Base-by-base conservation (phyloP, 1,140 invertebrate genomes). In the Aphelinus certus region DNA sequence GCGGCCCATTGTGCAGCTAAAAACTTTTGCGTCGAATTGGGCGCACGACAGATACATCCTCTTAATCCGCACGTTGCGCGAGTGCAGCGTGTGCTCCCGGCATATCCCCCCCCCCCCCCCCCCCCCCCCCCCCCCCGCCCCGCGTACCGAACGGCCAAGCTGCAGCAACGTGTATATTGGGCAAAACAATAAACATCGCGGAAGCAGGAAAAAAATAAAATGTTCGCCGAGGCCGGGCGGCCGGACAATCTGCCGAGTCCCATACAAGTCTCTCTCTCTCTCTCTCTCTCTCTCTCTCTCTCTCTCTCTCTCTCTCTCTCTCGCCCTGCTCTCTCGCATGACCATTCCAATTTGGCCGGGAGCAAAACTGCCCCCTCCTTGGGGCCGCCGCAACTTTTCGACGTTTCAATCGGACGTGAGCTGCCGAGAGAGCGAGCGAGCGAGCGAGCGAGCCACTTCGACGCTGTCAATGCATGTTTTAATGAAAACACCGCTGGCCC, bases 401-500 rank as follows among this genome's bases (percentile, higher is more conserved):
- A 85, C 83, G 79, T 86, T 86, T 85, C 85, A 85, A 86, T 86
- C 84, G 84, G 85, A 85, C 83, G 80, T 77, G 82, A 84, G 68
- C 78, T 76, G 45, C 47, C n/a, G 26, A 26, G 26, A 26, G 26
- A 26, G 26, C 26, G 26, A 26, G 26, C 26, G 26, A 26, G 26
- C 26, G 26, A 26, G 26, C 26, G 26, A 26, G 26, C 26, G 26
- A 26, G 26, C 26, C 26, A 26, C 26, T 26, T 26, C 26, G 7
- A 60, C 57, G 57, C 7, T 47, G 6, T 84, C 78, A 84, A 85
- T 86, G 82, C 84, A 85, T 83, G 83, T 86, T 86, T 86, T 86
- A 86, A 86, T 86, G 84, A 85, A 86, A 84, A 83, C 84, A 83
- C 84, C 81, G 82, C 83, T 85, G 85, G 84, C 84, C 83, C 83